Evolutionary conservation across 1,140 invertebrate species (phyloP).

Genomic region (Vanessa atalanta): DNA sequence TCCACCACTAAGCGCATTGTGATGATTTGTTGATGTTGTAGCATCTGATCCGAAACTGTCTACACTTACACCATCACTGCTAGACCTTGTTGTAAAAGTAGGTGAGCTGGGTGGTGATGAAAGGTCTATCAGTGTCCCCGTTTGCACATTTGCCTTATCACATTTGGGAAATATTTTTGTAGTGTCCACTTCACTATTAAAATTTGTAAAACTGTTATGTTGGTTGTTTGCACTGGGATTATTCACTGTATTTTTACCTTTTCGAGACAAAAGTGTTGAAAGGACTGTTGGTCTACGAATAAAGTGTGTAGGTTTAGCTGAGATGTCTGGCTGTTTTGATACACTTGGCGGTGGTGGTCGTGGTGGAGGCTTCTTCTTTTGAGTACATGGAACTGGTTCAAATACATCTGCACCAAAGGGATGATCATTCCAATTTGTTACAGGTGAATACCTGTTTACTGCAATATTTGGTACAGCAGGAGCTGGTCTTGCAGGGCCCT

Average conservation of each 20-base stretch:
- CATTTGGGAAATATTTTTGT: constrained; percentile 73
- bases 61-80: constrained; percentile 86
- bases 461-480: constrained; percentile 59
- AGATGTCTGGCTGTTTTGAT: constrained; percentile 62
- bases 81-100: constrained; percentile 86
- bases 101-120: constrained; percentile 86
- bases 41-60: constrained; percentile 88
- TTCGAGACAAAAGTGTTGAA: constrained; percentile 68
- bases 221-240: constrained; percentile 47
- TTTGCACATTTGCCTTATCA: constrained; percentile 71
- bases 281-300: constrained; percentile 79
- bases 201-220: constrained; percentile 57
- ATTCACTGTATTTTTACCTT: constrained; percentile 61
- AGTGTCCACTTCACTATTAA: constrained; percentile 70
- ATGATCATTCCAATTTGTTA: constrained; percentile 76
- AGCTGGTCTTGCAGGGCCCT: constrained; percentile 71
- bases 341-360: constrained; percentile 80
- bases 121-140: constrained; percentile 82
- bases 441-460: constrained; percentile 68
- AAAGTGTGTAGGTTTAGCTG: constrained; percentile 74
- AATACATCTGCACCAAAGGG: constrained; percentile 77
- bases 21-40: constrained; percentile 82
- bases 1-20: constrained; percentile 82
- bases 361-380: constrained; percentile 81
- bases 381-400: constrained; percentile 66